Percentiles rank a stretch among this genome's conserved stretches.
Conservation (phyloP, 1,140 invertebrate species). For the Lanistes nyassanus region DNA sequence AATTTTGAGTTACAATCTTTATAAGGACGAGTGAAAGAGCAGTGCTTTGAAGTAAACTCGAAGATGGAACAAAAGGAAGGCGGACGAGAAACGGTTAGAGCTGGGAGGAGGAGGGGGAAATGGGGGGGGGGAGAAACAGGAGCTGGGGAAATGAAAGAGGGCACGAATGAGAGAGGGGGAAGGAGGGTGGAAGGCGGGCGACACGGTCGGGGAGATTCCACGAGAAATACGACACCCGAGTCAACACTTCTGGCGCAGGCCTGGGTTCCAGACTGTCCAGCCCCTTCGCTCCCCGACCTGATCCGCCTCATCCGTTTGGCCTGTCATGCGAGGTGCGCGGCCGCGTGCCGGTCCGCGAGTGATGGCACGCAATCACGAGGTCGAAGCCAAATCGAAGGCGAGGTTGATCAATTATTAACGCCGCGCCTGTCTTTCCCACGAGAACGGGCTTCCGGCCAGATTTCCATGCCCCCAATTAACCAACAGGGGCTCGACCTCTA, state of each 20-base stretch:
- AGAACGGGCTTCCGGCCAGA: not conserved
- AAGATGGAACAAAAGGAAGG: too few relatives aligned
- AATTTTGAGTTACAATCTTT: too few relatives aligned
- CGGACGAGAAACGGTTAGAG: too few relatives aligned
- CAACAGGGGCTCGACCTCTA: too few relatives aligned
- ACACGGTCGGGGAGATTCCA: not conserved
- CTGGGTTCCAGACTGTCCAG: not conserved
- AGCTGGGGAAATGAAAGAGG: not conserved
- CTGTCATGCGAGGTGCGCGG: not conserved
- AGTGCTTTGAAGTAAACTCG: too few relatives aligned
- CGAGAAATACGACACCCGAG: not conserved
- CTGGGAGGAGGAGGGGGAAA: too few relatives aligned
- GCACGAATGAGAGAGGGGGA: not conserved
- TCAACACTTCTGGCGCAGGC: not conserved
- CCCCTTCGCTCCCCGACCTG: not conserved
- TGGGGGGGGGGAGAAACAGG: too few relatives aligned
- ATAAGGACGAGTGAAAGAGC: too few relatives aligned
- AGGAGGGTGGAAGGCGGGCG: not conserved
- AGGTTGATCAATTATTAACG: slow-evolving; percentile 9
- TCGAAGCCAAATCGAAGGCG: slow-evolving; percentile 4
- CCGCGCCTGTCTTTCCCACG: slow-evolving; percentile 4
- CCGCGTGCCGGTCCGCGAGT: slow-evolving; percentile 3
- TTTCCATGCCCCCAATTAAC: slow-evolving; percentile 3
- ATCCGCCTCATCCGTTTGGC: slow-evolving; percentile 4
- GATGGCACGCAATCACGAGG: slow-evolving; percentile 13